phyloP scores from a whole-genome alignment of 64 coral and sea anemone species.

The Acropora tenuis region DNA sequence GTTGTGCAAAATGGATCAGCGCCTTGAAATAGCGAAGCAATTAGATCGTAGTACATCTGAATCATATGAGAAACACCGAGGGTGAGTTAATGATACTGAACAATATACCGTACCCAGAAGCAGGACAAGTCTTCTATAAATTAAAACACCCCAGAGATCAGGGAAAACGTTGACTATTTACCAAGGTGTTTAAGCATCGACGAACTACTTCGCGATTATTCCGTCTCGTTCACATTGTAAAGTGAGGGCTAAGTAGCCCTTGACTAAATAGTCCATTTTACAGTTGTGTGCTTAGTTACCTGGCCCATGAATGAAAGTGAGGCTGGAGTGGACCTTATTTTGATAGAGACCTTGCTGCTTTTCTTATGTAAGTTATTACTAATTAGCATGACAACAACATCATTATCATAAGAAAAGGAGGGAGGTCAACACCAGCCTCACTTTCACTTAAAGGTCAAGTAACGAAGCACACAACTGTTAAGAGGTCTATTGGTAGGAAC shows the following conservation, averaged over 20 bases:
- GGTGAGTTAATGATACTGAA: conserved; percentile 8
- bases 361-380: too few species aligned
- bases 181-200: background rate
- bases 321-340: too few species aligned
- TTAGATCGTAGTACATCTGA: conserved; percentile 3
- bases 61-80: conserved; percentile 9
- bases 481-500: too few species aligned
- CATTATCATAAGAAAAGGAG: too few species aligned
- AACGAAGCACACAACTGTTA: too few species aligned
- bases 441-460: too few species aligned
- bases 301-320: too few species aligned
- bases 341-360: too few species aligned
- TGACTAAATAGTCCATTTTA: background rate
- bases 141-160: background rate
- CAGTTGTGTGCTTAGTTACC: too few species aligned
- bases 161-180: background rate
- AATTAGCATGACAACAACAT: too few species aligned
- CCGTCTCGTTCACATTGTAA: background rate
- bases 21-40: background rate
- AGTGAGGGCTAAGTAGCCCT: conserved; percentile 9
- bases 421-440: too few species aligned
- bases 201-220: conserved; percentile 3
- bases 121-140: conserved; percentile 9
- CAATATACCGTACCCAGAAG: background rate
- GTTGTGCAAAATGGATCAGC: background rate